phyloP scores from a whole-genome alignment of 2,888 invertebrate species.

The Alviniconcha strummeri region DNA sequence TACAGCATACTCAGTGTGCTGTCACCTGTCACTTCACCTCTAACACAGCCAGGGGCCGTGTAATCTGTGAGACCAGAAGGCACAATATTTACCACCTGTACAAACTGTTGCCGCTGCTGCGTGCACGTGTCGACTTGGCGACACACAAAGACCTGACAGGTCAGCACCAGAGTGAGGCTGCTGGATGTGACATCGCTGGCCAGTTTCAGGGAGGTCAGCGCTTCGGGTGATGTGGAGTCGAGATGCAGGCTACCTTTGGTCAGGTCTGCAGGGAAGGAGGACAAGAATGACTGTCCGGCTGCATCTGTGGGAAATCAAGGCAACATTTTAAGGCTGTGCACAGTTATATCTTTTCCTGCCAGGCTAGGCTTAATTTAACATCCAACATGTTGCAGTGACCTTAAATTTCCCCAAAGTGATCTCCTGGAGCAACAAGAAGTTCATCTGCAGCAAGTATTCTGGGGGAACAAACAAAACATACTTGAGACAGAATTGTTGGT shows the following conservation, averaged over 20 bases:
- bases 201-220: slow-evolving; percentile 17
- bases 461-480: too few species aligned
- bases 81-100: neutral
- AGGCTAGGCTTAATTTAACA: too few species aligned
- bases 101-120: slow-evolving; percentile 22
- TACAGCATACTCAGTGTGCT: neutral
- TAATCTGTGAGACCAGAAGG: neutral
- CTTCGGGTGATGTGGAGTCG: neutral
- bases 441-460: too few species aligned
- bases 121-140: slow-evolving; percentile 28
- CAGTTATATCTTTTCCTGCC: too few species aligned
- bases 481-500: too few species aligned
- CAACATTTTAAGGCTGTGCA: too few species aligned
- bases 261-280: slow-evolving; percentile 7
- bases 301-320: slow-evolving; percentile 26
- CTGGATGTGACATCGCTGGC: slow-evolving; percentile 2
- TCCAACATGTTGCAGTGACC: too few species aligned
- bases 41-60: neutral
- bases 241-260: slow-evolving; percentile 33
- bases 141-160: slow-evolving; percentile 41
- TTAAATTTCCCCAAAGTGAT: too few species aligned
- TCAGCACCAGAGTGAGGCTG: slow-evolving; percentile 29
- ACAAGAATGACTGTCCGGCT: slow-evolving; percentile 1
- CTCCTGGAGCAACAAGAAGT: too few species aligned
- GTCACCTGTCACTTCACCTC: neutral